Evolutionary conservation across 2,113 vertebrate genomes (phyloP).

Genomic region (Sylvia atricapilla): DNA sequence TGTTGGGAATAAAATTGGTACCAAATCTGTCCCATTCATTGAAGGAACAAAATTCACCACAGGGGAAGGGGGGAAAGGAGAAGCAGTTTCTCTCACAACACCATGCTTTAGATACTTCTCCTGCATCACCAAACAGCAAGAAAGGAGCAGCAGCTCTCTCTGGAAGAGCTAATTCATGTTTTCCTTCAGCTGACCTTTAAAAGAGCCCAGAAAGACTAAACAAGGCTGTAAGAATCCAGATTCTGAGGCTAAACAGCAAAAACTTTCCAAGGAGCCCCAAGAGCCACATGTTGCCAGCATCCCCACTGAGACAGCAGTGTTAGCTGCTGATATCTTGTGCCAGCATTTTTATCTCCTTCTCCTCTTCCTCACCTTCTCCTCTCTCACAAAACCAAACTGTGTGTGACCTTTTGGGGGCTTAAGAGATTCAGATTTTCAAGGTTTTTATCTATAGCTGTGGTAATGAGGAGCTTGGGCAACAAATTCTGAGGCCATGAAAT

Average conservation of each 20-base stretch:
- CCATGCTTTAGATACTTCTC: background rate
- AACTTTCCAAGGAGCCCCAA: background rate
- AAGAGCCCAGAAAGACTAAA: constrained; percentile 25
- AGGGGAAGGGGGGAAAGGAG: background rate
- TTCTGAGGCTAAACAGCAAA: background rate
- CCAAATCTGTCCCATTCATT: background rate
- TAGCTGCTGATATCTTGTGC: background rate
- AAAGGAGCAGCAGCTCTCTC: background rate
- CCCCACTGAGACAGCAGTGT: background rate
- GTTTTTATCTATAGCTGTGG: background rate
- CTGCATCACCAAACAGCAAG: background rate
- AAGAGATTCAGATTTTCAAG: background rate
- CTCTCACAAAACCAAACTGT: background rate
- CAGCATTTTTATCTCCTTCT: background rate
- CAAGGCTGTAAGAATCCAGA: background rate
- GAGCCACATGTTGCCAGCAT: background rate
- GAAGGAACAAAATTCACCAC: background rate
- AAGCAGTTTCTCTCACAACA: background rate
- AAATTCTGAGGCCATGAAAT: background rate
- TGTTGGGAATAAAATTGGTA: background rate
- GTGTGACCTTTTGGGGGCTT: background rate
- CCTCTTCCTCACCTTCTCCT: background rate
- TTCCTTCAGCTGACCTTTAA: constrained; percentile 24
- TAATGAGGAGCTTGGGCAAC: background rate
- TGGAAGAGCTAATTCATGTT: background rate